These are phyloP conservation scores for Zosterops japonicus DNA, from an alignment of 2,113 vertebrate species.

Conservation along the genomic window DNA sequence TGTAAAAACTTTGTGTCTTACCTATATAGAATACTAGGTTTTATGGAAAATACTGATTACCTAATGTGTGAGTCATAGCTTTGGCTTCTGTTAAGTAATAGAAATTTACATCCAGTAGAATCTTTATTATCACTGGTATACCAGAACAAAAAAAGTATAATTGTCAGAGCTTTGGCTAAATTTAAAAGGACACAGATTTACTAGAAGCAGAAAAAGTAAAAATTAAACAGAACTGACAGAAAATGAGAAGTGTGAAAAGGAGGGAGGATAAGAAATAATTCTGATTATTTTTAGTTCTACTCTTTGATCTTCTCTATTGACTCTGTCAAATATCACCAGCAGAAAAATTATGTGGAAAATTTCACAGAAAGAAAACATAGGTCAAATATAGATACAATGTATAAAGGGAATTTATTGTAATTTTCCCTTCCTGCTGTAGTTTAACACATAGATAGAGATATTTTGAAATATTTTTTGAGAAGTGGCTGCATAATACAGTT, in stretches of 20 bases:
- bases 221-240: not conserved
- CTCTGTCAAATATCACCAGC: not conserved
- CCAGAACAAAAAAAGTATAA: not conserved
- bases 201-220: not conserved
- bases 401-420: not conserved
- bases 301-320: not conserved
- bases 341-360: not conserved
- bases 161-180: not conserved
- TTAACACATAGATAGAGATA: not conserved
- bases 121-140: not conserved
- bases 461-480: not conserved
- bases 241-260: not conserved
- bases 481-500: not conserved
- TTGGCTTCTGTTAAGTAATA: not conserved
- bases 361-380: not conserved
- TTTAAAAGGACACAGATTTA: not conserved
- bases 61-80: not conserved
- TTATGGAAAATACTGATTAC: not conserved
- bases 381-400: not conserved
- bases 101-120: not conserved
- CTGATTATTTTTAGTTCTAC: not conserved
- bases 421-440: not conserved
- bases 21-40: not conserved
- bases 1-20: not conserved
- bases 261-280: not conserved